phyloP scores from a whole-genome alignment of 2,113 vertebrate genomes.

The Osmerus eperlanus region DNA sequence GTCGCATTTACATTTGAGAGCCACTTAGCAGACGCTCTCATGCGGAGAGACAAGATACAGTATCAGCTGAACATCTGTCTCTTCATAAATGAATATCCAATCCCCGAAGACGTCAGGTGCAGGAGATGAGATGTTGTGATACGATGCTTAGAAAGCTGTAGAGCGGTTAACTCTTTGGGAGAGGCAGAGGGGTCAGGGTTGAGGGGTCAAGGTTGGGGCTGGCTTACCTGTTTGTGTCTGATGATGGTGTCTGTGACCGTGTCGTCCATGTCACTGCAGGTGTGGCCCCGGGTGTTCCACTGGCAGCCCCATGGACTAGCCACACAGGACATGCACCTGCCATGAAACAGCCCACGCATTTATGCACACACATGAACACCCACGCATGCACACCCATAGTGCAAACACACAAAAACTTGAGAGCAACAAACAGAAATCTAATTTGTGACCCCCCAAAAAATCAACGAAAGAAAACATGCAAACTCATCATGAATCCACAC shows the following conservation, averaged over 20 bases:
- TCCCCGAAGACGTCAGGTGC: conserved; percentile 46
- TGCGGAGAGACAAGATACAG: conserved; percentile 41
- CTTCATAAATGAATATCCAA: conserved; percentile 55
- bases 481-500: conserved; percentile 56
- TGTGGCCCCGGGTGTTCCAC: conserved; percentile 80
- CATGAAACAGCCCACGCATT: conserved; percentile 80
- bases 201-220: too few species aligned
- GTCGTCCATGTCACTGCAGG: conserved; percentile 75
- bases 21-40: conserved; percentile 47
- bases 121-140: conserved; percentile 59
- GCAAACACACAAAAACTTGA: conserved; percentile 52
- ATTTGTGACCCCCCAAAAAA: conserved; percentile 21
- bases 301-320: conserved; percentile 90
- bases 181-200: too few species aligned
- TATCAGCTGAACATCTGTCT: conserved; percentile 59
- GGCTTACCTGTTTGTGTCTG: conserved; percentile 75
- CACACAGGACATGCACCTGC: conserved; percentile 88
- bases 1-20: conserved; percentile 44
- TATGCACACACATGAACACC: conserved; percentile 71
- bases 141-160: conserved; percentile 35
- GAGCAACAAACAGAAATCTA: conserved; percentile 1
- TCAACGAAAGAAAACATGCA: conserved; percentile 50
- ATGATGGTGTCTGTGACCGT: conserved; percentile 57
- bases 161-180: too few species aligned
- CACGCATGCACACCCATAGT: conserved; percentile 55